A percentile compares a stretch with the other conserved stretches of the same genome.
Conservation (phyloP, 2,113 vertebrate genomes). For the Sclerurus mexicanus region DNA sequence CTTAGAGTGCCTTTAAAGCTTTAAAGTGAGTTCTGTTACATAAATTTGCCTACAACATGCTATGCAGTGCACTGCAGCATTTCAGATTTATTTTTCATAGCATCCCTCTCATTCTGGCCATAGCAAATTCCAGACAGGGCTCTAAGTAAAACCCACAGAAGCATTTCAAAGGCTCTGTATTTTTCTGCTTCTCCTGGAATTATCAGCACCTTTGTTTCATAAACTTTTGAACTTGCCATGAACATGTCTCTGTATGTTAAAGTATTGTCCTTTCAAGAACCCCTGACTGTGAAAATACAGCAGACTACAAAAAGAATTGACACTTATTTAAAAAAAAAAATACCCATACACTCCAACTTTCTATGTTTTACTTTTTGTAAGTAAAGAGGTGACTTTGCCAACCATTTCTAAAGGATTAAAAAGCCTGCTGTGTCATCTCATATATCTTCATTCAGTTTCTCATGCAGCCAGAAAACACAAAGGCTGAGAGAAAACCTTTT, state of each 20-base stretch:
- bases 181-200: not conserved
- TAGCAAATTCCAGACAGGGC: not conserved
- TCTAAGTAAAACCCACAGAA: not conserved
- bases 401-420: slow-evolving; percentile 58
- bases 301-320: not conserved
- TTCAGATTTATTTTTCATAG: not conserved
- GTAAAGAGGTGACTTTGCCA: slow-evolving; percentile 50
- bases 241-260: not conserved
- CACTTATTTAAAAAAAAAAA: not conserved
- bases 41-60: not conserved
- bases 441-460: slow-evolving; percentile 40
- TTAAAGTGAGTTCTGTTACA: not conserved
- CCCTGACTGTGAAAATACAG: not conserved
- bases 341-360: not conserved
- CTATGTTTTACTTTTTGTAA: slow-evolving; percentile 29
- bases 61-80: not conserved
- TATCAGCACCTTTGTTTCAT: slow-evolving; percentile 24
- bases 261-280: slow-evolving; percentile 2
- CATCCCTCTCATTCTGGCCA: not conserved
- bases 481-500: slow-evolving; percentile 58
- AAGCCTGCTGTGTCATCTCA: slow-evolving; percentile 49
- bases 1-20: not conserved
- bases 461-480: slow-evolving; percentile 52
- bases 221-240: slow-evolving; percentile 38
- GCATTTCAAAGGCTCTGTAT: not conserved